Base-by-base conservation (phyloP, 2,888 invertebrate genomes). In the Pimpla rufipes region DNA sequence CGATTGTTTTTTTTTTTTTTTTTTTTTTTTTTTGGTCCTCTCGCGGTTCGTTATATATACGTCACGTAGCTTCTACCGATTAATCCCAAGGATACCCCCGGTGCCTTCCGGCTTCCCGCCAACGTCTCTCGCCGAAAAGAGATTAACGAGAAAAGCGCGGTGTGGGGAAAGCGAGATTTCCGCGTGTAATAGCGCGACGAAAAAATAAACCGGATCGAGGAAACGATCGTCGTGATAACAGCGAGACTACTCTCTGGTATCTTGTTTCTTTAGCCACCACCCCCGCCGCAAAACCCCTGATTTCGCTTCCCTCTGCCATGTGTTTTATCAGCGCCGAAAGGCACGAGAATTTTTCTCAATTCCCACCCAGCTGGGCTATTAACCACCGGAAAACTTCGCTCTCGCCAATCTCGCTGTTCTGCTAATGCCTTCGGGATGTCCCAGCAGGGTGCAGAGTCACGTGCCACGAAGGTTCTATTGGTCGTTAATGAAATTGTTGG, bases 201-300 rank as follows among this genome's bases (percentile, higher is more conserved):
- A 64, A 81, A 84, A 84, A 86, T 84, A 81, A 81, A 81, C 77
- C 35, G 67, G 76, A 85, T 84, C 81, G 81, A 73, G 81, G 55
- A 85, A 71, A 82, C 81, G 79, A 85, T 86, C 85, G 83, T 81
- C 82, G 82, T 73, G 82, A 84, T 85, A 85, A 85, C 76, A 70
- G 64, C 71, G 29, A 5, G 5, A 52, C 80, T 81, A 82, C 67
- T 81, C 64, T 79, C 68, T 66, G 55, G 59, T 21, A 35, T 59
- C 79, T 64, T 71, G 18, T 70, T 70, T 70, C 59, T 47, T 47
- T 23, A 10, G 21, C 66, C 62, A n/a, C n/a, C n/a, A n/a, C 47
- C 45, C 40, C 50, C 42, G 13, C 59, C 21, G 29, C 29, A 29
- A 29, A 29, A 37, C 3, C 50, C 67, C 50, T 42, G 76, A 73